These are phyloP conservation scores for Rhipidura dahli DNA, from an alignment of 2,113 vertebrate species.

Conservation along the genomic window DNA sequence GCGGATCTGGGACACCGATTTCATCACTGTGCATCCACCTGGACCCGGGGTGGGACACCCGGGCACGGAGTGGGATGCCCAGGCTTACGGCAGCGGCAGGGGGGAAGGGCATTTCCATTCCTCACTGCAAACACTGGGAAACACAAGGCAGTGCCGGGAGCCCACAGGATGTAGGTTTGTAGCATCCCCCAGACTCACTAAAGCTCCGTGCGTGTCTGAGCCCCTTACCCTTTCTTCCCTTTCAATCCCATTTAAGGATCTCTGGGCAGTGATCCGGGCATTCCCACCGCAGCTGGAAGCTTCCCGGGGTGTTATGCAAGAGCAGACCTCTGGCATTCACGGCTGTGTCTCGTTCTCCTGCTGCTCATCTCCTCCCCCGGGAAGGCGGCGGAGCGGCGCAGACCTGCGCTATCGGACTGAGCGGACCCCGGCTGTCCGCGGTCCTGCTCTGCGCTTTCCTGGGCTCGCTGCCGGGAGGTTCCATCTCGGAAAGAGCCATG, in stretches of 20 bases:
- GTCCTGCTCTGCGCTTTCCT: background rate
- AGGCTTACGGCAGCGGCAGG: background rate
- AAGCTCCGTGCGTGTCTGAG: fast-evolving
- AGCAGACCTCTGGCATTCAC: background rate
- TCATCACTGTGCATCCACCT: background rate
- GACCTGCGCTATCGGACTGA: background rate
- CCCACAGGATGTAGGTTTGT: fast-evolving
- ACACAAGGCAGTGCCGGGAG: background rate
- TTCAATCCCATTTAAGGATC: background rate
- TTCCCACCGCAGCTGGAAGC: background rate
- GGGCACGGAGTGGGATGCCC: background rate
- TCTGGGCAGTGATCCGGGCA: background rate
- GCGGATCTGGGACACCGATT: background rate
- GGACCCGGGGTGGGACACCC: background rate
- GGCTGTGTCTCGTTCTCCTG: background rate
- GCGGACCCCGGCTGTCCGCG: background rate
- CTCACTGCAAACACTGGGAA: background rate
- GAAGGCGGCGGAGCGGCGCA: background rate
- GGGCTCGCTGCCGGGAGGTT: background rate
- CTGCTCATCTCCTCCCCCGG: background rate
- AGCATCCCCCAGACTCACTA: background rate
- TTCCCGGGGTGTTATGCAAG: background rate
- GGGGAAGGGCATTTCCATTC: background rate
- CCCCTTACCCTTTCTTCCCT: background rate
- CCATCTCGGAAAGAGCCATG: fast-evolving